These are phyloP conservation scores for Styela clava DNA, from an alignment of 23 tunicate genomes.

Conservation along the genomic window DNA sequence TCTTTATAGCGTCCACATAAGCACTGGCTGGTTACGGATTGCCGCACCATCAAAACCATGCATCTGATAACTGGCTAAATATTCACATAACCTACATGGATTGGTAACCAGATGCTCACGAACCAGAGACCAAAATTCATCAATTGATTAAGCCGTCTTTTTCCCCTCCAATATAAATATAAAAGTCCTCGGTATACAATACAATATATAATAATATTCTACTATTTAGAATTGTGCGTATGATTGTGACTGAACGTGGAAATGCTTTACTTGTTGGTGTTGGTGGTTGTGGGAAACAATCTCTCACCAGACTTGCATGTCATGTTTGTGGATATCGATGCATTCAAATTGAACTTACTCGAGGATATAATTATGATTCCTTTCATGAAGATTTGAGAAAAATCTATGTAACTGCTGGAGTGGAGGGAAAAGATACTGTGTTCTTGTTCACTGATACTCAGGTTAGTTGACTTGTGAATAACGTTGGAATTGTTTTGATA, in stretches of 20 bases:
- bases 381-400: conserved; percentile 95
- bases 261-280: conserved; percentile 98
- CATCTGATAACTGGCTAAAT: too few relatives aligned
- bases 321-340: conserved; percentile 93
- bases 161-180: too few relatives aligned
- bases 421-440: conserved; percentile 86
- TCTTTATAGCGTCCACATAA: too few relatives aligned
- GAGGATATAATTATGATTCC: conserved; percentile 93
- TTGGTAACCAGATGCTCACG: too few relatives aligned
- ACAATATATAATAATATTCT: too few relatives aligned
- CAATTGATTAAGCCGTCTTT: too few relatives aligned
- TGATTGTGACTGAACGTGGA: conserved; percentile 93
- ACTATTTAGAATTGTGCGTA: conserved; percentile 88
- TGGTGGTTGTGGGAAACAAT: conserved; percentile 99
- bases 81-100: too few relatives aligned
- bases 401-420: conserved; percentile 71
- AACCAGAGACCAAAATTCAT: too few relatives aligned
- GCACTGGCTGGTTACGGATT: too few relatives aligned
- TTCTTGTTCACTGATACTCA: conserved; percentile 97
- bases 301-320: conserved; percentile 96
- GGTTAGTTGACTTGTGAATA: conserved; percentile 56
- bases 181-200: too few relatives aligned
- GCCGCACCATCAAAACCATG: too few relatives aligned
- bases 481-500: too few relatives aligned
- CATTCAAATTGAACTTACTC: conserved; percentile 90